Base-by-base conservation (phyloP, 92 coral and sea anemone species). In the Palythoa grandiflora region DNA sequence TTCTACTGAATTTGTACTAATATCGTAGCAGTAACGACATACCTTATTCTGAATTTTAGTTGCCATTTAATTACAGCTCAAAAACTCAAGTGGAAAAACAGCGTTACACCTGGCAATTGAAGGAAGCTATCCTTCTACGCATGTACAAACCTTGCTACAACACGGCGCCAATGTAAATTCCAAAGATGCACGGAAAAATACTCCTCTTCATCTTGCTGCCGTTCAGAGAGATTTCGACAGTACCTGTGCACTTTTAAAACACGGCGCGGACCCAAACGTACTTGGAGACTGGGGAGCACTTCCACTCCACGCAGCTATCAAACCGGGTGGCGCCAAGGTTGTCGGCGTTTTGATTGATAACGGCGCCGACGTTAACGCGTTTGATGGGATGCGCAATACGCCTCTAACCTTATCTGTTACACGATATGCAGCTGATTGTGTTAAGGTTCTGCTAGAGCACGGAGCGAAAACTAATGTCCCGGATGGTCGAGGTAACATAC, bases 401-500 rank as follows among this genome's bases (percentile, higher is more conserved):
- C 68, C 71, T 21, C 50, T 78, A 20, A 12, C 83, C 6, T 38
- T 78, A 57, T 70, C 83, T 15, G 83, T 78, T 60, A 78, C 83
- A 19, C 68, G 83, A 16, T 78, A 78, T 35, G 83, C 83, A 21
- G 53, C 50, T 57, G 83, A 78, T 21, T 78, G 83, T 16, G 83
- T 78, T 19, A 78, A 78, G 51, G 3, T 39, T 54, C 60, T 78
- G 6, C 83, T 78, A 12, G 68, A 57, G 40, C 68, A 60, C 21
- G 83, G 83, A 78, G 83, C 83, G 17, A 78, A 78, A 4, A 36
- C 83, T 57, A 78, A 78, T 78, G 71, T 78, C 16, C 6, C 83
- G 71, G 83, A 78, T 78, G 83, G 83, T 36, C 44, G 83, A 44
- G 83, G 83, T 16, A 78, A 57, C 83, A 78, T 70, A 19, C 83